These are phyloP conservation scores for Laticauda laticaudata DNA, from an alignment of 2,113 vertebrate genomes.

Conservation along the genomic window DNA sequence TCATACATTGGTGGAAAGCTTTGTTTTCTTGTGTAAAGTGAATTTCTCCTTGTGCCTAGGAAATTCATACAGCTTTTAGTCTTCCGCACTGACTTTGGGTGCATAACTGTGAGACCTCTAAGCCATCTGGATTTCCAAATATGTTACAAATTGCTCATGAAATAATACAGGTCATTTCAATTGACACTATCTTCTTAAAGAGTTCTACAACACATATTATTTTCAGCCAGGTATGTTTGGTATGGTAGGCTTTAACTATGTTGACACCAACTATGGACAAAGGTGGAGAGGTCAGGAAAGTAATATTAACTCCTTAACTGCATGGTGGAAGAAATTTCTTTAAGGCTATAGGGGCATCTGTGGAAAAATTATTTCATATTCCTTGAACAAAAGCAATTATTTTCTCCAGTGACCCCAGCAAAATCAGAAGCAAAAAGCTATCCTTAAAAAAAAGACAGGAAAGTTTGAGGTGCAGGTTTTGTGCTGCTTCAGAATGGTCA, in stretches of 20 bases:
- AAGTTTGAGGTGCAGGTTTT: conserved; percentile 25
- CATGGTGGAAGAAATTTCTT: conserved; percentile 60
- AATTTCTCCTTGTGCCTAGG: conserved; percentile 8
- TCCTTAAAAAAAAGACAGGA: conserved; percentile 1
- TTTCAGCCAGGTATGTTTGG: conserved; percentile 47
- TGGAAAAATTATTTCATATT: conserved; percentile 54
- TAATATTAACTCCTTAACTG: conserved; percentile 54
- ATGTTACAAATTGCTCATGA: background rate
- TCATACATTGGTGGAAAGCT: conserved; percentile 2
- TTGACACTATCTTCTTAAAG: conserved; percentile 32
- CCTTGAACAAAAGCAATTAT: conserved; percentile 54
- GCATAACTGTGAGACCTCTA: background rate
- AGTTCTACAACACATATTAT: background rate
- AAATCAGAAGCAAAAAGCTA: conserved; percentile 45
- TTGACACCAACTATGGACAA: conserved; percentile 47
- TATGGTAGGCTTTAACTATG: conserved; percentile 50
- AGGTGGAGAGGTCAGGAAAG: conserved; percentile 52
- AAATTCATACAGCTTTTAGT: background rate
- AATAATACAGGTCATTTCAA: conserved; percentile 18
- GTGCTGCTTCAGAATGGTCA: conserved; percentile 6
- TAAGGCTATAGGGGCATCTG: conserved; percentile 39
- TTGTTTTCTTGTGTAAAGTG: accelerated
- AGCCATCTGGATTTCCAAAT: background rate
- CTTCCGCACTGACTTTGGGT: conserved; percentile 15
- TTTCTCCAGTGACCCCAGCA: conserved; percentile 48